Base-by-base conservation (phyloP, 1,140 invertebrate species). In the Meloidogyne floridensis region DNA sequence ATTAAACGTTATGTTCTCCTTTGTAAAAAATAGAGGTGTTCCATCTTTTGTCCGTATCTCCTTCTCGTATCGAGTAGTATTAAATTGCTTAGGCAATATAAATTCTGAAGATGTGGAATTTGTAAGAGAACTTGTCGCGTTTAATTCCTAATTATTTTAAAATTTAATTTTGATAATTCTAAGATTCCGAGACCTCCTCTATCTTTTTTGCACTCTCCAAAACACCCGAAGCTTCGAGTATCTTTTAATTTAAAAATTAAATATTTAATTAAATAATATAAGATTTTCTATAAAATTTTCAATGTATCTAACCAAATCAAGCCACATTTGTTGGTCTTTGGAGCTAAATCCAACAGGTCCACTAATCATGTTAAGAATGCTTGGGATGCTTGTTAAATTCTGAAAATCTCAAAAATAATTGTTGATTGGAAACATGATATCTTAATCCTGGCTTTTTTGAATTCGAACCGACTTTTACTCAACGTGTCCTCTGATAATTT, bases 11-110 rank as follows among this genome's bases (percentile, higher is more conserved):
- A 88, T 81, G 51, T 88, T 88, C 71, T 88, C 72, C 75, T 89
- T 88, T n/a, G 88, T 88, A 76, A 88, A 88, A 75, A 84, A 88
- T 11, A 88, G 81, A 7, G 87, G 88, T 54, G 82, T 72, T 32
- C 88, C 88, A 79, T 86, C 80, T 47, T 82, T 73, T 69, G 81
- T 88, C 18, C 80, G 75, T 59, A 83, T 80, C 53, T 84, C 80
- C 69, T 84, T 53, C 71, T 87, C 80, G 73, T 78, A 86, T 78
- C 3, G 2, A 47, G 47, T 47, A 47, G 47, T 47, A 47, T 47
- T 47, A 47, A 47, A 47, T 47, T 47, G 47, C 47, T 8, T 47
- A 6, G 47, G 47, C 47, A 47, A 47, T 0, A 47, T 47, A 47
- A 47, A 47, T 47, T 4, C 47, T 4, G 47, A 47, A 47, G 47